Evolutionary conservation across 2,113 vertebrate species (phyloP), one percentile per base, ranked within the genome.

Genomic region (Triplophysa siluroides): DNA sequence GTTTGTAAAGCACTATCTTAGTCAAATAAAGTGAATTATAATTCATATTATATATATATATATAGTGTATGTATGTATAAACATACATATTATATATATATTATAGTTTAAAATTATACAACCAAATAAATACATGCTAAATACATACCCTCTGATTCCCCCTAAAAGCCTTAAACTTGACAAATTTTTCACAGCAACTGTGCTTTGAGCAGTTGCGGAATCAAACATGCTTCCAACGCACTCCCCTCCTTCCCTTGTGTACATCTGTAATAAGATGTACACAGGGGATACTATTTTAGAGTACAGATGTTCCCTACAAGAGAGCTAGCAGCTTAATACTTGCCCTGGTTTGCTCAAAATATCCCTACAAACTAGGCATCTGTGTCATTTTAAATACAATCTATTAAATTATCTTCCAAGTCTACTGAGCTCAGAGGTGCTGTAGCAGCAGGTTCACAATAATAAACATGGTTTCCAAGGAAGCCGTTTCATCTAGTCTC

Each of bases 261-360:
- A 76, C 58, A 18, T 76, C 73, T 76, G 73, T 61, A n/a, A 63
- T 50, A 76, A 76, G 60, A 47, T n/a, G 33, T 74, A 62, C 72
- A 62, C 72, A 13, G 8, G 72, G 58, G 58, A 75, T 45, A 18
- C 56, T 75, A 75, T 75, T 75, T 75, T 62, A 75, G 72, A 62
- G 38, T 75, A 76, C 73, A 76, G 73, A 63, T 76, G 73, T 63
- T 63, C 60, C 60, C 60, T 50, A 23, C 41, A 75, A 45, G 72
- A 56, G 26, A 62, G 21, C 54, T 7, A 26, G 12, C 33, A 75
- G 72, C 41, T 76, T 76, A 62, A 29, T 63, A 12, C 16, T 13
- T 76, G 60, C 73, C 73, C 73, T 76, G 60, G 43, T 62, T 76
- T 76, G 56, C 73, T 76, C 9, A 47, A 76, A 76, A 76, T 76